Evolutionary conservation across 2,113 vertebrate genomes (phyloP), one percentile per base, ranked within the genome.

Genomic region (Emberiza fucata): DNA sequence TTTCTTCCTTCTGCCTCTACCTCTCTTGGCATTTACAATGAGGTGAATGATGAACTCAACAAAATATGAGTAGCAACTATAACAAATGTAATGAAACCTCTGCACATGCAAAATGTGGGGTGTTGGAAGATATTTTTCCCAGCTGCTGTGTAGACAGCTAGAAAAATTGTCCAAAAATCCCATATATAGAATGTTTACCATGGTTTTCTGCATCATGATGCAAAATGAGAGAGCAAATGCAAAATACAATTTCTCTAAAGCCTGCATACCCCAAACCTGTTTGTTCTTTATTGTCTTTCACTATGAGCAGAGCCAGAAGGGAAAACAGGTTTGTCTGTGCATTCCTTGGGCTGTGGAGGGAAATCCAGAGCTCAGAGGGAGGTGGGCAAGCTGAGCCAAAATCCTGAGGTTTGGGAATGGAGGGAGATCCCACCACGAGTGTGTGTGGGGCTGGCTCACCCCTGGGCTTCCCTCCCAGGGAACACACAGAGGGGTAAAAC

Each of bases 381-480:
- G 39, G 7, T 24, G 64, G 14, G 40, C 24, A 48, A 86, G 33
- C 33, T 53, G 39, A 81, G 31, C 33, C 9, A 11, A 37, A 65
- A 40, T 29, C 0, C 0, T 4, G 4, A 22, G 15, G 28, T 44
- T 77, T 81, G 85, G 69, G 37, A 81, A 31, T 1, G 2, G 45
- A 64, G 24, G 17, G n/a, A 47, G n/a, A 7, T 2, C 5, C 29
- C 8, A 29, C 19, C 24, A 4, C 0, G 0, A 40, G 44, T 5
- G 45, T 19, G 33, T 9, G 2, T 6, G 0, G 47, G 29, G 29
- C 29, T 25, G 35, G 56, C 7, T 71, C 63, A 68, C 5, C 25
- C 5, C 0, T 54, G 53, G 53, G 11, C 29, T 53, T 42, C 22
- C 47, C 56, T 47, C 44, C 66, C 47, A 35, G 10, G 44, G n/a